Percentiles rank a stretch among this genome's conserved stretches.
Conservation (phyloP, 2,797 vertebrate genomes). For the Basileuterus tristriatus region DNA sequence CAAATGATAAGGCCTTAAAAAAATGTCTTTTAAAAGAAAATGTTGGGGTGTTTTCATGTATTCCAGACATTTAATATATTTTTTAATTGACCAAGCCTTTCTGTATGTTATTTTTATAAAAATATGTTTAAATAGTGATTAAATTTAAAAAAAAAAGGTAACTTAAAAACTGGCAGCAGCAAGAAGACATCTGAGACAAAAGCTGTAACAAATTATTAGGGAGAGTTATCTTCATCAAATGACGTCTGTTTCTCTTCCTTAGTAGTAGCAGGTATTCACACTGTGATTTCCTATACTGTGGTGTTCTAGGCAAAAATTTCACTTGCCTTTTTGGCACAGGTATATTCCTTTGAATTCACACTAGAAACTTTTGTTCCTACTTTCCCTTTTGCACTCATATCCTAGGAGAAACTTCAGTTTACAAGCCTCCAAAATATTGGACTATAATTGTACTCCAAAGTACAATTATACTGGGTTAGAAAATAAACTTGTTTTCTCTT, state of each 20-base stretch:
- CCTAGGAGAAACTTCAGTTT: neutral
- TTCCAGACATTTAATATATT: neutral
- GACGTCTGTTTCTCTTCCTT: neutral
- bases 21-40: neutral
- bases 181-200: neutral
- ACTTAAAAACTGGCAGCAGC: neutral
- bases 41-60: neutral
- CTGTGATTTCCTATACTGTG: neutral
- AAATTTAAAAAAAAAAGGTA: rapidly evolving
- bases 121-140: neutral
- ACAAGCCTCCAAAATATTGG: neutral
- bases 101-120: neutral
- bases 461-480: neutral
- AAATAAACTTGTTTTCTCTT: neutral
- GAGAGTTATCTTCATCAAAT: neutral
- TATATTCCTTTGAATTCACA: neutral
- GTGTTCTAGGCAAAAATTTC: neutral
- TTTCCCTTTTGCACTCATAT: neutral
- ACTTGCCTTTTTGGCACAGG: neutral
- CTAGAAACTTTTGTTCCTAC: neutral
- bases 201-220: neutral
- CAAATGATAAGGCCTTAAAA: neutral
- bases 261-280: neutral
- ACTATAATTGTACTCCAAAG: too few relatives aligned
- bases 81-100: neutral